Conservation (phyloP, 2,797 vertebrate genomes). For the Pseudomugil gertrudae region DNA sequence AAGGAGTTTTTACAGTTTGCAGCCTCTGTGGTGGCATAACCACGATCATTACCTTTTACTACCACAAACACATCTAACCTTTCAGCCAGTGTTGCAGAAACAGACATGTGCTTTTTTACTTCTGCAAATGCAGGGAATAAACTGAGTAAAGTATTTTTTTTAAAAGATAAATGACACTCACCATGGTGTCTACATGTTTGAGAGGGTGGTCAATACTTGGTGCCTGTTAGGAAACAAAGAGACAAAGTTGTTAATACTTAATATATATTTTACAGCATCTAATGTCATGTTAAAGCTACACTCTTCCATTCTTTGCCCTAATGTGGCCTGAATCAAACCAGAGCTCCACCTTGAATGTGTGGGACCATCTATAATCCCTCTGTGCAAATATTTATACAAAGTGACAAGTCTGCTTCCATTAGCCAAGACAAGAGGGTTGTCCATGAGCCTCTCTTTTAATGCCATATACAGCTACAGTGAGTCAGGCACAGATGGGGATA, state of each 20-base stretch:
- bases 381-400: constrained; percentile 83
- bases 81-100: background rate
- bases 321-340: constrained; percentile 63
- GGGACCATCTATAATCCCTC: constrained; percentile 76
- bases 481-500: constrained; percentile 8
- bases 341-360: constrained; percentile 60
- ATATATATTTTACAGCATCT: constrained; percentile 7
- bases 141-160: background rate
- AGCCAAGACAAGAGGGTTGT: constrained; percentile 63
- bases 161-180: constrained; percentile 75
- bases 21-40: background rate
- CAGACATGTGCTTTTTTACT: constrained; percentile 1
- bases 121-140: constrained; percentile 11
- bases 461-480: constrained; percentile 81
- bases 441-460: constrained; percentile 50
- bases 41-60: background rate
- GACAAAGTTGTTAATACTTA: constrained; percentile 24
- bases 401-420: constrained; percentile 72
- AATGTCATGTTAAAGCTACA: constrained; percentile 8
- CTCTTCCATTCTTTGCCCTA: constrained; percentile 69
- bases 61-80: constrained; percentile 11
- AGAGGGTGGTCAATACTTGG: constrained; percentile 83
- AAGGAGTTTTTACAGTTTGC: background rate
- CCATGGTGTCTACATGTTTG: constrained; percentile 88
- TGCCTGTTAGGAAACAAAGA: constrained; percentile 76